phyloP scores from a whole-genome alignment of 2,797 vertebrate genomes.

The Trachurus trachurus region DNA sequence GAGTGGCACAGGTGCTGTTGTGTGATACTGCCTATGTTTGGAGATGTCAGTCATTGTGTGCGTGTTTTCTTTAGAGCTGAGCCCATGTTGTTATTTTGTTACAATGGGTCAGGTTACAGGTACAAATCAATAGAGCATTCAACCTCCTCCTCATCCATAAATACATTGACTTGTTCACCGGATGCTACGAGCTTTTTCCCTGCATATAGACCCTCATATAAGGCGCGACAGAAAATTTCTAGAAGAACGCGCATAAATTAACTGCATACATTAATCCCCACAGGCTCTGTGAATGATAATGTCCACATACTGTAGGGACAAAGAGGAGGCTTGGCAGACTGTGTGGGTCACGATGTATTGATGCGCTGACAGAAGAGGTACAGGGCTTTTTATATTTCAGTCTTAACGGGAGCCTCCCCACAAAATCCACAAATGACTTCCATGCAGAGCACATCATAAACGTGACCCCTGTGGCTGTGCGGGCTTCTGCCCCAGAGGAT shows the following conservation, averaged over 20 bases:
- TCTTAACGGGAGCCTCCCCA: background rate
- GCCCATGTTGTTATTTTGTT: constrained; percentile 73
- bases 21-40: constrained; percentile 30
- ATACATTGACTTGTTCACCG: constrained; percentile 66
- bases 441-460: constrained; percentile 39
- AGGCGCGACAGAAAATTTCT: constrained; percentile 27
- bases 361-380: background rate
- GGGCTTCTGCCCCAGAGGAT: constrained; percentile 60
- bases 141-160: constrained; percentile 69
- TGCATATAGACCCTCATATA: background rate
- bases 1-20: constrained; percentile 16
- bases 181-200: constrained; percentile 43
- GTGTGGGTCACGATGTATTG: constrained; percentile 1
- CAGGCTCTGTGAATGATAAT: constrained; percentile 7
- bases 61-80: constrained; percentile 55
- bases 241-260: constrained; percentile 37
- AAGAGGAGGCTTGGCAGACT: constrained; percentile 10
- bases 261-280: constrained; percentile 36
- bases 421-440: constrained; percentile 17
- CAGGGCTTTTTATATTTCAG: constrained; percentile 16
- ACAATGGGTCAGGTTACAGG: constrained; percentile 76
- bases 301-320: background rate
- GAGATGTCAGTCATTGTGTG: constrained; percentile 37
- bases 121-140: constrained; percentile 79
- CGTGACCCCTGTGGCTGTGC: constrained; percentile 29